Evolutionary conservation across 1,140 invertebrate genomes (phyloP).

Genomic region (Drosophila jambulina): DNA sequence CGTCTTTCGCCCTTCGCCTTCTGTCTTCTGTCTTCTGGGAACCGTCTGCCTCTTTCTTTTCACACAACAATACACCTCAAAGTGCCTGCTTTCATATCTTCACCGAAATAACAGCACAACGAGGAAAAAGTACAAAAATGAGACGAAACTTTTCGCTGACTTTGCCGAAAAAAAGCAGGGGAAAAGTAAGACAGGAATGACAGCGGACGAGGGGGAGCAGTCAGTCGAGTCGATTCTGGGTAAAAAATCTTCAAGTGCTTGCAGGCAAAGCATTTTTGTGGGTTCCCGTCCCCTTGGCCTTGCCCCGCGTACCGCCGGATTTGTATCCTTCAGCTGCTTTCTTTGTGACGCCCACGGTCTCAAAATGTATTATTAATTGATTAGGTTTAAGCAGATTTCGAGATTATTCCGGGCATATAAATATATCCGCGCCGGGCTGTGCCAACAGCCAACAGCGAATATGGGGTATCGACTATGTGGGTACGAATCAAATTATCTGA

Average conservation of each 20-base stretch:
- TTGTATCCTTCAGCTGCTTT: slow-evolving; percentile 29
- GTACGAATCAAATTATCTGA: slow-evolving; percentile 45
- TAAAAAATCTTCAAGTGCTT: slow-evolving; percentile 64
- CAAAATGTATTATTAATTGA: slow-evolving; percentile 81
- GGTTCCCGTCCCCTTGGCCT: slow-evolving; percentile 8
- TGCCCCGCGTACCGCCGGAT: slow-evolving; percentile 13
- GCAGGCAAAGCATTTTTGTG: slow-evolving; percentile 60
- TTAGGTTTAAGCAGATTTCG: slow-evolving; percentile 73
- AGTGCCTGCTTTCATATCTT: slow-evolving; percentile 57
- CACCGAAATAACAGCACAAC: slow-evolving; percentile 35
- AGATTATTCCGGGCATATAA: slow-evolving; percentile 57
- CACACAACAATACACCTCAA: slow-evolving; percentile 82
- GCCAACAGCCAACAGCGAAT: slow-evolving; percentile 20
- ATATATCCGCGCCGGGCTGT: slow-evolving; percentile 32
- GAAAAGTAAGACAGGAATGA: slow-evolving; percentile 33
- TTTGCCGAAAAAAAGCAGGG: slow-evolving; percentile 59
- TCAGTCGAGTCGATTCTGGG: slow-evolving; percentile 49
- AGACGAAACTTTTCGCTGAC: slow-evolving; percentile 71
- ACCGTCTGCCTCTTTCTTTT: slow-evolving; percentile 59
- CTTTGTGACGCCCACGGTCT: slow-evolving; percentile 57
- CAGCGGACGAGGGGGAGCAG: slow-evolving; percentile 20
- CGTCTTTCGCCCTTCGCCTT: background rate
- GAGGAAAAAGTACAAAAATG: slow-evolving; percentile 36
- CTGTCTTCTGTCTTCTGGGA: slow-evolving; percentile 12
- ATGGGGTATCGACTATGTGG: slow-evolving; percentile 19